These are phyloP conservation scores for Bombus affinis DNA, from an alignment of 1,140 invertebrate species.

Conservation along the genomic window DNA sequence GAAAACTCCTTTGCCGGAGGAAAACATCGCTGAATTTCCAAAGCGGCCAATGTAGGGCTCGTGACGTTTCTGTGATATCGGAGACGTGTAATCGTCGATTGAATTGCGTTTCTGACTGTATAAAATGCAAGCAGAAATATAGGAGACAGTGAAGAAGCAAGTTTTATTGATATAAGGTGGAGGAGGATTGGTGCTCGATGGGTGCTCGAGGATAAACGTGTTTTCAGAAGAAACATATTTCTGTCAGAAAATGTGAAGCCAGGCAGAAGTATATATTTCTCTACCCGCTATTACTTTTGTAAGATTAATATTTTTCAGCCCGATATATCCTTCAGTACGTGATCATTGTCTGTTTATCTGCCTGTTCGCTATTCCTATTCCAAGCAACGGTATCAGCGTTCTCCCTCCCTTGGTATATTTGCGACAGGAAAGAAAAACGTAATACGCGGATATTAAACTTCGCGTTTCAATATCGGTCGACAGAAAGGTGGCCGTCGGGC, in stretches of 20 bases:
- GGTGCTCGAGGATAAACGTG: not conserved
- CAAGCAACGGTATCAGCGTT: not conserved
- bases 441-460: slow-evolving; percentile 35
- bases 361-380: too few relatives aligned
- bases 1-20: slow-evolving; percentile 27
- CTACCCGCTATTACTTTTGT: not conserved
- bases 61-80: too few relatives aligned
- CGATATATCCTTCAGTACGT: too few relatives aligned
- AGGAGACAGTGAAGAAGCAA: not conserved
- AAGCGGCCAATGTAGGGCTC: not conserved
- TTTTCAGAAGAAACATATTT: not conserved
- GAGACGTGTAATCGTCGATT: not conserved
- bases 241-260: not conserved
- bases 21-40: not conserved
- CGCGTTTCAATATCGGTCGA: slow-evolving; percentile 15
- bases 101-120: not conserved
- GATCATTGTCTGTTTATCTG: not conserved
- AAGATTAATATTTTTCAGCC: not conserved
- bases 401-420: not conserved
- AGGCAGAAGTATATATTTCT: not conserved
- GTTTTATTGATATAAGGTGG: not conserved
- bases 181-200: not conserved
- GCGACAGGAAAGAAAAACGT: not conserved
- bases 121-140: too few relatives aligned
- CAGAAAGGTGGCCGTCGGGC: not conserved